Conservation (phyloP, 92 coral and sea anemone species). For the Actinernus sp. region DNA sequence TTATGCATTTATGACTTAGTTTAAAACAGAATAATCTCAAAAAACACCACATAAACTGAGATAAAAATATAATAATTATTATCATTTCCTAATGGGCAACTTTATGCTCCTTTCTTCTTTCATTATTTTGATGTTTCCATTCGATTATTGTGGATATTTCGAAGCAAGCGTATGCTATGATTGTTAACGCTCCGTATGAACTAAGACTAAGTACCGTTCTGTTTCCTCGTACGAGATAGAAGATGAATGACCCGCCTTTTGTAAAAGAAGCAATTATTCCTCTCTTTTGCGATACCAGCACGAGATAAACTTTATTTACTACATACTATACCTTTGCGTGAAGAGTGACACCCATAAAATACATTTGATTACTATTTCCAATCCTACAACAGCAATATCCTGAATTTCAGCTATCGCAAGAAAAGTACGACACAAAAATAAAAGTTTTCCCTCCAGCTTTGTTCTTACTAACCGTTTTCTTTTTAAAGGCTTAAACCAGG, state of each 20-base stretch:
- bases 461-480: background rate
- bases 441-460: background rate
- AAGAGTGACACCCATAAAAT: background rate
- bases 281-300: slow-evolving; percentile 28
- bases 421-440: background rate
- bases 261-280: slow-evolving; percentile 43
- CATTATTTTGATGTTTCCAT: too few species aligned
- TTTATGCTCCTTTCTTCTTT: too few species aligned
- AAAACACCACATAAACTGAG: too few species aligned
- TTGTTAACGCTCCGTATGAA: slow-evolving; percentile 27
- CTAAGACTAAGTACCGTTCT: slow-evolving; percentile 7
- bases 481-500: background rate
- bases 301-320: slow-evolving; percentile 35
- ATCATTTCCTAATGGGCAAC: too few species aligned
- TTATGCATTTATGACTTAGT: too few species aligned
- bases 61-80: too few species aligned
- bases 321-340: slow-evolving; percentile 4
- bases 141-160: too few species aligned
- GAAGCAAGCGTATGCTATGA: too few species aligned
- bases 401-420: background rate
- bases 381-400: background rate
- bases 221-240: background rate
- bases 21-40: too few species aligned
- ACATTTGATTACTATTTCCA: background rate
- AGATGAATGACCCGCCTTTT: slow-evolving; percentile 34